phyloP scores from a whole-genome alignment of 2,797 vertebrate genomes.

The Eutrigla gurnardus region DNA sequence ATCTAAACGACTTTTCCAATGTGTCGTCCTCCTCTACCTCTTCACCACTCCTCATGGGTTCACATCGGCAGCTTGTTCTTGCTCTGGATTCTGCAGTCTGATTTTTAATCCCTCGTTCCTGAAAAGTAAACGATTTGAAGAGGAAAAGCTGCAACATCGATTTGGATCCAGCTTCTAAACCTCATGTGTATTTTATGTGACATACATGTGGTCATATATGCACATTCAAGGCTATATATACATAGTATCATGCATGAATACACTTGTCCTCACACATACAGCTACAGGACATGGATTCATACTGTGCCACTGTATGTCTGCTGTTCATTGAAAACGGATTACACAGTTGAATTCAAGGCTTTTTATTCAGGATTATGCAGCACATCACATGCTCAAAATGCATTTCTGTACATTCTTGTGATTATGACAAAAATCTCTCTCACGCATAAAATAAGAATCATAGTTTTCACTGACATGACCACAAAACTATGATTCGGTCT shows the following conservation, averaged over 20 bases:
- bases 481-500: too few relatives aligned
- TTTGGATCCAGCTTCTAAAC: too few relatives aligned
- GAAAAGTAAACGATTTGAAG: background rate
- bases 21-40: background rate
- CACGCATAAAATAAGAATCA: background rate
- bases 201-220: background rate
- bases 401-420: background rate
- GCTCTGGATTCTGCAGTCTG: background rate
- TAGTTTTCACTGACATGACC: background rate
- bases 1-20: constrained; percentile 21
- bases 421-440: background rate
- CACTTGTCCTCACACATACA: background rate
- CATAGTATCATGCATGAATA: background rate
- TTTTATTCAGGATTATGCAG: background rate
- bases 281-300: background rate
- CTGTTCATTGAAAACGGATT: background rate
- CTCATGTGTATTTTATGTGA: too few relatives aligned
- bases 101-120: background rate
- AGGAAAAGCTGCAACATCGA: background rate
- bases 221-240: background rate
- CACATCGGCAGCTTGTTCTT: constrained; percentile 9
- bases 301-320: background rate
- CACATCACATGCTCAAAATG: background rate
- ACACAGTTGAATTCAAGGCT: background rate
- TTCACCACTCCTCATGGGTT: constrained; percentile 3